Base-by-base conservation (phyloP, 2,888 invertebrate species). In the Xanthorhoe spadicearia region DNA sequence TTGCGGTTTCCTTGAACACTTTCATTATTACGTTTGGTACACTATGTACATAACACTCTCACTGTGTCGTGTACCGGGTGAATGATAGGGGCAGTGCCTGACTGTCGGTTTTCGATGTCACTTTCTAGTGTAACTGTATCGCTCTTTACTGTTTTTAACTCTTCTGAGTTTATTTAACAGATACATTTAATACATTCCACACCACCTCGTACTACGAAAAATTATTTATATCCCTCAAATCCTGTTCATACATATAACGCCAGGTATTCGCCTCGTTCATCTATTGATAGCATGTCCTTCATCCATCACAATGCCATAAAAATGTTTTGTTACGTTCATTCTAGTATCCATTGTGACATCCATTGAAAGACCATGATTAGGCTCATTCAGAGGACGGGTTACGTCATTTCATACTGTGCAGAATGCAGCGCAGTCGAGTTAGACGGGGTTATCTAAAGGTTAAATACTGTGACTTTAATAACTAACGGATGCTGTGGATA, bases 1-100 rank as follows among this genome's bases (percentile, higher is more conserved):
- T 75, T 74, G 73, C 66, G 48, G 69, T 79, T 79, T 76, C 77
- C 77, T 77, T 74, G 74, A 77, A 76, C 74, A 69, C 69, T 69
- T 74, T 72, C 69, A 35, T 63, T 23, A 66, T 72, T 57, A 62
- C 61, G 61, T 62, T 62, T 61, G n/a, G 67, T 66, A 68, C 61
- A 56, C 57, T 51, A 46, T 8, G 66, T 55, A 51, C 57, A 48
- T n/a, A 50, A 43, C 50, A 38, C 32, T 54, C 15, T 54, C 15
- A 35, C 28, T 35, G 35, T 61, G 61, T 32, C 55, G 64, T 35
- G 23, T 23, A 17, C 13, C 38, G 46, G 46, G 54, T 61, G 63
- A 63, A 67, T 59, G 54, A 59, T 52, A 43, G 18, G 51, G 46
- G 46, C 65, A 48, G 48, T 56, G 38, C 53, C 56, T 18, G 43